Evolutionary conservation across 2,113 vertebrate genomes (phyloP), one percentile per base, ranked within the genome.

Genomic region (Etheostoma spectabile): DNA sequence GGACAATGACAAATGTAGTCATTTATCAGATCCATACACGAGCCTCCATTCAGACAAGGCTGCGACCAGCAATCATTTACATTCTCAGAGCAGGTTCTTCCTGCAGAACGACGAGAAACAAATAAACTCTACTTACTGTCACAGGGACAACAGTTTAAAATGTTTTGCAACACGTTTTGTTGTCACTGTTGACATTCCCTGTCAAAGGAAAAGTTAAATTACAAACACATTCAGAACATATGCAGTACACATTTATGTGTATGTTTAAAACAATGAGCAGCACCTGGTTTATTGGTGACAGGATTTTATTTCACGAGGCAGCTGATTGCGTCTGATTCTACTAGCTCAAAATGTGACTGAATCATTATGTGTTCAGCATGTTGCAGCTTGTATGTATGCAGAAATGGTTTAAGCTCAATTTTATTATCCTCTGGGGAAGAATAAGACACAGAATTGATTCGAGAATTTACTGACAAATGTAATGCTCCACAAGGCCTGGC

Each of bases 31-130:
- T 95, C 94, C 88, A 95, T 83, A 91, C 94, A 96, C 2, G 89
- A 94, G 80, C 94, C 95, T 91, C 94, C 90, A 30, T 96, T 96
- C 86, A 93, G 89, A 85, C 95, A 96, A 30, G 92, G 93, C 84
- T 80, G 91, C 22, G 94, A 93, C 92, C 87, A 89, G 74, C 95
- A 96, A 4, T 93, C 91, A 42, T 85, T 93, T 74, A 89, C 74
- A 65, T 0, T 92, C 88, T 91, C 66, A 19, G 93, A 89, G 86
- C 94, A 96, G 3, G 74, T 92, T 86, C 94, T 84, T 79, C 94
- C 95, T 96, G 88, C 86, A 91, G 84, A 53, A 87, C 64, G 66
- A 71, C 63, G 21, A 69, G 27, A 83, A 78, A 91, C 52, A 77
- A 79, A 88, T 56, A 53, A 59, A 73, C 67, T 76, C 46, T 35